Conservation (phyloP, 2,888 invertebrate genomes). For the Prosapia bicincta region DNA sequence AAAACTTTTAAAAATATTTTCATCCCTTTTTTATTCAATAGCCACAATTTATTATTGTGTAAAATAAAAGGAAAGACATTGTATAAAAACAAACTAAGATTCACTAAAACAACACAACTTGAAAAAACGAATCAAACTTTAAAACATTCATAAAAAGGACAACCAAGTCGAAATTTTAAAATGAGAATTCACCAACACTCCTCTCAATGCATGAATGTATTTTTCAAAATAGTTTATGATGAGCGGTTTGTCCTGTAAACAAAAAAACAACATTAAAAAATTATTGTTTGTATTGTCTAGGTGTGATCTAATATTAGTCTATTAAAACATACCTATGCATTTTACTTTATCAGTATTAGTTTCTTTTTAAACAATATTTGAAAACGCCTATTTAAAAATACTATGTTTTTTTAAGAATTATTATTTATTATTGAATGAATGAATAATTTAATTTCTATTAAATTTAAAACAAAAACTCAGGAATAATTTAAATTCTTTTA, state of each 20-base stretch:
- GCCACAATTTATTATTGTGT: neutral
- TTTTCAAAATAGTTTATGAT: neutral
- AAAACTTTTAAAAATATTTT: neutral
- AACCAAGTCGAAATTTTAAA: constrained; percentile 19
- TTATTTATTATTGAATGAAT: too few species aligned
- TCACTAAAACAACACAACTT: neutral
- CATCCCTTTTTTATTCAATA: neutral
- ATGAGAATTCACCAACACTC: neutral
- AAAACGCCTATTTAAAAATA: too few species aligned
- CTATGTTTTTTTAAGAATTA: too few species aligned
- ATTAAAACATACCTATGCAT: too few species aligned
- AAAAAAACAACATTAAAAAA: neutral
- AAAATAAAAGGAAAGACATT: neutral
- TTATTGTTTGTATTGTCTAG: too few species aligned
- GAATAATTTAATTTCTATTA: too few species aligned
- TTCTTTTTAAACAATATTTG: too few species aligned
- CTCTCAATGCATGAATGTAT: neutral
- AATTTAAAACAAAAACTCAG: too few species aligned
- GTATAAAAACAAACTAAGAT: neutral
- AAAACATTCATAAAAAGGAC: constrained; percentile 13
- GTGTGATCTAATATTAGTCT: too few species aligned
- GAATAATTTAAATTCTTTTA: too few species aligned
- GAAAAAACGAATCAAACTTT: neutral
- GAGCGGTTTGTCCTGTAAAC: neutral
- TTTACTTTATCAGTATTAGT: too few species aligned